A percentile compares a stretch with the other conserved stretches of the same genome.
These are phyloP conservation scores for Glaucidium brasilianum DNA, from an alignment of 2,113 vertebrate species.

Conservation along the genomic window DNA sequence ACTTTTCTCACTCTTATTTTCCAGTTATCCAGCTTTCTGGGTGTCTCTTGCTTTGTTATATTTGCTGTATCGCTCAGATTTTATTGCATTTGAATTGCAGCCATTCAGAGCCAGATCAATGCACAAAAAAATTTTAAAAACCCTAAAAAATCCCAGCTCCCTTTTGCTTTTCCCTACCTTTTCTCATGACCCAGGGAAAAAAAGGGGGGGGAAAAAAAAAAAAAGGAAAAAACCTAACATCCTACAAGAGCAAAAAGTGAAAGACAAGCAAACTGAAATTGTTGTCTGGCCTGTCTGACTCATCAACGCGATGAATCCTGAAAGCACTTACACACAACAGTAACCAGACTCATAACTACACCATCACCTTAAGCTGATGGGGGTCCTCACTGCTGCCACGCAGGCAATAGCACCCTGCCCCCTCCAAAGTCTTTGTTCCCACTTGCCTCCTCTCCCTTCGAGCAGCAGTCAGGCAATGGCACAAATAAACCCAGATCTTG, in stretches of 20 bases:
- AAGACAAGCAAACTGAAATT: neutral
- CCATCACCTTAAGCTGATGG: accelerated
- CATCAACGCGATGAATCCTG: neutral
- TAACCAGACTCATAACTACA: neutral
- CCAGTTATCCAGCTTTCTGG: neutral
- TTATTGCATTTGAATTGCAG: neutral
- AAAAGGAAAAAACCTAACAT: neutral
- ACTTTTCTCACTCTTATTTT: neutral
- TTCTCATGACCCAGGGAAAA: neutral
- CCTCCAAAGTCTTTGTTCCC: neutral
- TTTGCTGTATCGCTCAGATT: neutral
- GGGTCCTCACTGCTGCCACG: neutral
- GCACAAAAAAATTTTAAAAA: neutral
- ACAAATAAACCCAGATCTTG: neutral
- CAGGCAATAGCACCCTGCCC: neutral
- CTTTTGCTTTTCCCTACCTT: neutral
- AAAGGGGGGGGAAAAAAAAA: too few relatives aligned
- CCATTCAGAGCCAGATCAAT: neutral
- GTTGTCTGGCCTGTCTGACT: neutral
- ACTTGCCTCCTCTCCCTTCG: neutral
- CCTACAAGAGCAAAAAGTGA: neutral
- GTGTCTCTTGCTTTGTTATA: neutral
- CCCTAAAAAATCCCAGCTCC: neutral
- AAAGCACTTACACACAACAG: neutral
- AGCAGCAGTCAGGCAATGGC: neutral